Percentiles rank a stretch among this genome's conserved stretches.
Conservation (phyloP, 2,113 vertebrate species). For the Sporophila hypoxantha region DNA sequence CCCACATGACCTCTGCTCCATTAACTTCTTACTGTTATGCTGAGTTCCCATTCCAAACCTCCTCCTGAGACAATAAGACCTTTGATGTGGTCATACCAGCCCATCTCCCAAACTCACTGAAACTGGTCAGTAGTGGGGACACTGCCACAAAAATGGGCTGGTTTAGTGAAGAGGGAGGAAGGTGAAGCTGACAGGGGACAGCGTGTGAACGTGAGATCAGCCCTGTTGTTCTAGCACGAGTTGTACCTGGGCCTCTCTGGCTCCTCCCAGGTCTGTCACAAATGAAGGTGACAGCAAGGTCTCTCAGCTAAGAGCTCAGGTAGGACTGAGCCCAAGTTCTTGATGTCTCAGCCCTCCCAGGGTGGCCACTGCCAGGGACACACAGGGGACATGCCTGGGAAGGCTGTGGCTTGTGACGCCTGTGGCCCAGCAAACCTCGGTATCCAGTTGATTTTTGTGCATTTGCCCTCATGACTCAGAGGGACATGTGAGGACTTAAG, state of each 20-base stretch:
- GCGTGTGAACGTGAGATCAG: rapidly evolving
- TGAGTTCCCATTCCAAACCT: not conserved
- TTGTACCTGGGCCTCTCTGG: not conserved
- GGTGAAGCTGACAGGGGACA: not conserved
- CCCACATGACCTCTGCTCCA: not conserved
- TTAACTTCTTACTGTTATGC: not conserved
- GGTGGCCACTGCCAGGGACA: not conserved
- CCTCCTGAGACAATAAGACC: not conserved
- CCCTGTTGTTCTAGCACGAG: not conserved
- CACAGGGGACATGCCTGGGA: not conserved
- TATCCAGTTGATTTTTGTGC: not conserved
- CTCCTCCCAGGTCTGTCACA: not conserved
- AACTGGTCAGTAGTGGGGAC: not conserved
- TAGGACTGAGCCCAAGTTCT: rapidly evolving
- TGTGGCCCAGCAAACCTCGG: not conserved
- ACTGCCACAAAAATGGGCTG: not conserved
- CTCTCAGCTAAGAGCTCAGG: not conserved
- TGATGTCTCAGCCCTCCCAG: not conserved
- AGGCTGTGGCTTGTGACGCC: not conserved
- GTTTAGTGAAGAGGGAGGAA: not conserved
- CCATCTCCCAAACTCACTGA: not conserved
- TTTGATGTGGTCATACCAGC: not conserved
- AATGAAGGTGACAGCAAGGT: not conserved
- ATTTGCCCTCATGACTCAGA: not conserved
- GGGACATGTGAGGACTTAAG: not conserved